These are phyloP conservation scores for Bombus picipes DNA, from an alignment of 1,140 invertebrate genomes.

Conservation along the genomic window DNA sequence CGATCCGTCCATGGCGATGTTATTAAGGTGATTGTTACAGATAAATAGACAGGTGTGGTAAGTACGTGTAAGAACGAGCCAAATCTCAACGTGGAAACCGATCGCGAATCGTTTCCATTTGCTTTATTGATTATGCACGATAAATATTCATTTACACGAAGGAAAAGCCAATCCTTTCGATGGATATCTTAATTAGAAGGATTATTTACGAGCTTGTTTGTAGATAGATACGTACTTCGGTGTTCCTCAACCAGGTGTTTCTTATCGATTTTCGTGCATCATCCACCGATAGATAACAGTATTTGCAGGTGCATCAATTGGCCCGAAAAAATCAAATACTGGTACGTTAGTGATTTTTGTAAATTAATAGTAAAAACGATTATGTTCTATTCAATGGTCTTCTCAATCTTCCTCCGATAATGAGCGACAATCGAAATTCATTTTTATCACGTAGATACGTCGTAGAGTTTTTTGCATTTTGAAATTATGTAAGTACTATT, in stretches of 20 bases:
- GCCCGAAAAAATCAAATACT: not conserved
- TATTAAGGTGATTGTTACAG: slow-evolving; percentile 46
- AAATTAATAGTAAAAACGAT: no score
- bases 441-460: no score
- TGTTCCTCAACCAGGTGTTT: not conserved
- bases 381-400: no score
- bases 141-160: not conserved
- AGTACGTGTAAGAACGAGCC: not conserved
- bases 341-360: not conserved
- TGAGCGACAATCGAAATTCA: no score
- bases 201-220: not conserved
- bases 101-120: not conserved
- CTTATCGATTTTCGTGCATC: not conserved
- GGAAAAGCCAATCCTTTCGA: not conserved
- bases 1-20: slow-evolving; percentile 10
- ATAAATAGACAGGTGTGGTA: slow-evolving; percentile 35
- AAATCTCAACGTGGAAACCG: slow-evolving; percentile 12
- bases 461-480: no score
- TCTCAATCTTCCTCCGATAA: no score
- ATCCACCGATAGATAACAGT: not conserved
- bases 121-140: not conserved
- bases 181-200: not conserved
- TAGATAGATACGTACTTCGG: no score
- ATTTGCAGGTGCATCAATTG: not conserved
- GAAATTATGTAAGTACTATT: no score